Evolutionary conservation across 1,140 invertebrate genomes (phyloP), one percentile per base, ranked within the genome.

Genomic region (Scylla paramamosain): DNA sequence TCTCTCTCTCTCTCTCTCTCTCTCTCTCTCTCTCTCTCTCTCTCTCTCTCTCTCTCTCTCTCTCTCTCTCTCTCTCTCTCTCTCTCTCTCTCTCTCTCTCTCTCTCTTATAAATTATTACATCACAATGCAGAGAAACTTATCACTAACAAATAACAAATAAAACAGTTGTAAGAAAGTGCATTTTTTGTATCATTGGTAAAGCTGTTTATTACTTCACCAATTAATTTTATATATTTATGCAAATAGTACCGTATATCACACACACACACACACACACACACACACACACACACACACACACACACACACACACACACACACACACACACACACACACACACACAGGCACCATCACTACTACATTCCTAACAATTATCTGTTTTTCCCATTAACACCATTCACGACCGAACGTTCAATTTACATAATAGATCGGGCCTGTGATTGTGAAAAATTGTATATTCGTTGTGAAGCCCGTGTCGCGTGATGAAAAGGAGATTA

Each of bases 1-100:
- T 89, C 87, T 89, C 39, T 89, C 39, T 89, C 87, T 89, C 29
- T 89, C 39, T 89, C 29, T 89, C 87, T 39, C 86, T 88, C 86
- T 45, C 86, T 88, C 45, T 45, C 86, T 45, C 86, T 89, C 87
- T 89, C 87, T 45, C 39, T 39, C 39, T 39, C 39, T 39, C 39
- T 39, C 39, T 39, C 39, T 39, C 39, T 39, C 39, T 39, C 39
- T 39, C 39, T 39, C 39, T 39, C 39, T 39, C 39, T 39, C 39
- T 39, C 39, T 39, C 39, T 39, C 39, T 39, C 39, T 39, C 39
- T 39, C 39, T 39, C 39, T 39, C 39, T 39, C 39, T 39, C 39
- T 39, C 39, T 39, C 39, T 39, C 39, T 39, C 39, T 39, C 39
- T 39, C 39, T 39, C 39, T 39, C 39, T 39, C 39, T 2, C 1